Percentiles rank a stretch among this genome's conserved stretches.
phyloP scores from a whole-genome alignment of 2,113 vertebrate genomes.

The Xiphophorus maculatus region DNA sequence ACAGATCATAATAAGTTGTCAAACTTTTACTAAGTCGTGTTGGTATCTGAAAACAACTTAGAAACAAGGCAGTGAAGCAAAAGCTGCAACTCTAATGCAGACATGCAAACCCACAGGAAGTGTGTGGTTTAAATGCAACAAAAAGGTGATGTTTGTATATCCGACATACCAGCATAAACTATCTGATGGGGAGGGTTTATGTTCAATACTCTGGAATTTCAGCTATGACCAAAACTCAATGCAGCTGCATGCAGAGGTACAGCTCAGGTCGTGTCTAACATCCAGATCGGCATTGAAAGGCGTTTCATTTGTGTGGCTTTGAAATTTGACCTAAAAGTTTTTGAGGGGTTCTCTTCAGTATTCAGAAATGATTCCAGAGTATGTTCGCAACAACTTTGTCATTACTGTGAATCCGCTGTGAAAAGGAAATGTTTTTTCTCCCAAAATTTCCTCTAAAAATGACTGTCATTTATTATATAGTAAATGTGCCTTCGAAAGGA shows the following conservation, averaged over 20 bases:
- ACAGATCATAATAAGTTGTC: background rate
- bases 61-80: background rate
- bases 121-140: constrained; percentile 33
- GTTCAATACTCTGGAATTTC: constrained; percentile 55
- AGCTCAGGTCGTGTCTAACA: background rate
- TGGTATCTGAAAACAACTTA: background rate
- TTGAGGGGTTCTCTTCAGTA: no score
- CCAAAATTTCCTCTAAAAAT: background rate
- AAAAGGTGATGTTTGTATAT: constrained; percentile 38
- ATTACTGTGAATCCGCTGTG: no score
- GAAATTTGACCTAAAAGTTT: no score
- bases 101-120: constrained; percentile 34
- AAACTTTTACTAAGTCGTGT: background rate
- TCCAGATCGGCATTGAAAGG: background rate
- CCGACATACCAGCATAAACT: constrained; percentile 32
- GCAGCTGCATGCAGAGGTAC: constrained; percentile 11
- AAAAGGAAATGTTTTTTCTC: no score
- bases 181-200: constrained; percentile 27
- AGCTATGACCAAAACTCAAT: constrained; percentile 20
- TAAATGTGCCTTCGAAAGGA: background rate
- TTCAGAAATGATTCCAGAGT: no score
- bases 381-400: no score
- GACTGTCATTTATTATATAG: background rate
- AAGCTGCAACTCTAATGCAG: constrained; percentile 4
- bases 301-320: background rate